Percentiles rank a stretch among this genome's conserved stretches.
phyloP scores from a whole-genome alignment of 2,888 invertebrate species.

The Allophyes oxyacanthae region DNA sequence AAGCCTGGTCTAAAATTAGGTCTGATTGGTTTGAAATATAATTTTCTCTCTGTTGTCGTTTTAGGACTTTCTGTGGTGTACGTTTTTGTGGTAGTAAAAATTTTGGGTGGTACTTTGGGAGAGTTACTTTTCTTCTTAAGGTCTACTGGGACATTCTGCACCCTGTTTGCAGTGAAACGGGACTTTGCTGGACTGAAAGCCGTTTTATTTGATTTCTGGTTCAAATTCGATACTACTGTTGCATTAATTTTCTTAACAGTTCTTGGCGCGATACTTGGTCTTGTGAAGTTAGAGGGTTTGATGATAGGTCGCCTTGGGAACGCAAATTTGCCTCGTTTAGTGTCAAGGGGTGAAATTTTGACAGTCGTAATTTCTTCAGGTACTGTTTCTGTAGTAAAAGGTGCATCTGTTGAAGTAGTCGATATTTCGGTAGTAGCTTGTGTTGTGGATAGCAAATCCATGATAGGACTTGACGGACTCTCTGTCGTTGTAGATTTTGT shows the following conservation, averaged over 20 bases:
- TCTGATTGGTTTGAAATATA: constrained; percentile 78
- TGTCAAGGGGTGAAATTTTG: constrained; percentile 72
- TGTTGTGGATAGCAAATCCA: constrained; percentile 60
- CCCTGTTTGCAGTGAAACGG: constrained; percentile 75
- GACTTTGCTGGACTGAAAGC: constrained; percentile 75
- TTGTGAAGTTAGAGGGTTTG: constrained; percentile 76
- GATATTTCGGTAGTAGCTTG: constrained; percentile 46
- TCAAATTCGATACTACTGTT: constrained; percentile 63
- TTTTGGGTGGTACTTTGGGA: constrained; percentile 67
- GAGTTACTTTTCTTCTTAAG: constrained; percentile 72
- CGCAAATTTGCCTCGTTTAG: constrained; percentile 79
- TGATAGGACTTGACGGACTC: constrained; percentile 55
- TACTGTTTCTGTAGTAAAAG: constrained; percentile 67
- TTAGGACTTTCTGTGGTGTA: constrained; percentile 80
- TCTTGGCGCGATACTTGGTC: constrained; percentile 62
- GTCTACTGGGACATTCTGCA: constrained; percentile 84
- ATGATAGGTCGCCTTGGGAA: constrained; percentile 80
- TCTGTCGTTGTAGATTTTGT: constrained; percentile 52
- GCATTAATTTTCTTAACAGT: constrained; percentile 72
- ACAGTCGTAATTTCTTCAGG: constrained; percentile 75
- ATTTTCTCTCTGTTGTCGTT: constrained; percentile 79
- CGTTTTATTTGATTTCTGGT: constrained; percentile 78
- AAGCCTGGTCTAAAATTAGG: constrained; percentile 81
- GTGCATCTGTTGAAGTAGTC: constrained; percentile 52
- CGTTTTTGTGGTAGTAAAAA: constrained; percentile 71